Conservation (phyloP, 1,140 invertebrate genomes). For the Lysiphlebus fabarum region DNA sequence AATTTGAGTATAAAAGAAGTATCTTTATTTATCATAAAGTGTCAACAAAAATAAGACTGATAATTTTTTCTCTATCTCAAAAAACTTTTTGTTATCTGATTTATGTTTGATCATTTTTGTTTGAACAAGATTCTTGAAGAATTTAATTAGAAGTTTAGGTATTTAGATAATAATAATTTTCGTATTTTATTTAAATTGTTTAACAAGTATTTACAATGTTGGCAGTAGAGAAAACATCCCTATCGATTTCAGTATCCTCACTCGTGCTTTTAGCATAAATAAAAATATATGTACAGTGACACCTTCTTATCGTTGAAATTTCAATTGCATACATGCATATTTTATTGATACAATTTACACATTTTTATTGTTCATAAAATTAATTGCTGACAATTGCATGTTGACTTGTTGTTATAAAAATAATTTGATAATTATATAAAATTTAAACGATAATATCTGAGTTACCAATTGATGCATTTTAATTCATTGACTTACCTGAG, state of each 20-base stretch:
- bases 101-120: too few species aligned
- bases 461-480: constrained; percentile 26
- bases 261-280: constrained; percentile 19
- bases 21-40: too few species aligned
- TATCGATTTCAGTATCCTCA: constrained; percentile 9
- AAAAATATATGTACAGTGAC: too few species aligned
- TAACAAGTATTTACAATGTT: not conserved
- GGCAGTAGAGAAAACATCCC: constrained; percentile 12
- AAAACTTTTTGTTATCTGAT: too few species aligned
- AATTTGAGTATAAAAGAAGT: too few species aligned
- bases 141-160: too few species aligned
- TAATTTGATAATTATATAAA: constrained; percentile 14
- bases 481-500: constrained; percentile 20
- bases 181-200: too few species aligned
- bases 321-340: constrained; percentile 34
- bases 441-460: constrained; percentile 26
- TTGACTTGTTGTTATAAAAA: too few species aligned
- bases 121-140: too few species aligned
- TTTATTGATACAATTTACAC: constrained; percentile 49
- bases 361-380: constrained; percentile 48
- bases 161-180: too few species aligned
- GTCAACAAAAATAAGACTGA: too few species aligned
- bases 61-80: too few species aligned
- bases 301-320: constrained; percentile 31
- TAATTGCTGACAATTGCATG: constrained; percentile 35